A percentile compares a stretch with the other conserved stretches of the same genome.
Conservation (phyloP, 2,113 vertebrate species). For the Psettodes erumei region DNA sequence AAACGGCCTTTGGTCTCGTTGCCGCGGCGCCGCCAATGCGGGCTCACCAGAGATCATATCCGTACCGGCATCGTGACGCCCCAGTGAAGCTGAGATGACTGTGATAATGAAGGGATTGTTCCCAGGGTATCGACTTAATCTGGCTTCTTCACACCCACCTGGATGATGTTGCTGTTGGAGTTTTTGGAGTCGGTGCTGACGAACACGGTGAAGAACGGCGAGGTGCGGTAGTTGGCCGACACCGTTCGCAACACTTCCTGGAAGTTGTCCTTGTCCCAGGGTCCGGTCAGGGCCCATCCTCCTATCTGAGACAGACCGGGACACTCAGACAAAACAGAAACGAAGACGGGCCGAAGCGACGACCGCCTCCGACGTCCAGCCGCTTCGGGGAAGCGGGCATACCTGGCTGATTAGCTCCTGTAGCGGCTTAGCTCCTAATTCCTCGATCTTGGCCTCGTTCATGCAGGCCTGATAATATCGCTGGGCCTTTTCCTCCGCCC, state of each 20-base stretch:
- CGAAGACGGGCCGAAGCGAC: neutral
- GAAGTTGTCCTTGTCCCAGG: conserved; percentile 90
- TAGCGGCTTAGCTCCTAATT: conserved; percentile 88
- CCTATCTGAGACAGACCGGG: conserved; percentile 84
- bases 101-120: neutral
- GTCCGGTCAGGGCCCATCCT: conserved; percentile 90
- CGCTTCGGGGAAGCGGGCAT: neutral
- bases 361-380: conserved; percentile 7
- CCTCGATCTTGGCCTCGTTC: conserved; percentile 93
- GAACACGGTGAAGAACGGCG: conserved; percentile 94
- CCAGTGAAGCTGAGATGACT: neutral
- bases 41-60: conserved; percentile 7
- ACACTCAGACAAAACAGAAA: neutral
- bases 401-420: conserved; percentile 91
- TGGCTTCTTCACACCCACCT: too few relatives aligned
- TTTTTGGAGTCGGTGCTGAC: conserved; percentile 95
- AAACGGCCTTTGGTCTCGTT: conserved; percentile 41
- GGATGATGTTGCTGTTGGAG: conserved; percentile 96
- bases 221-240: conserved; percentile 87
- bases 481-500: conserved; percentile 92
- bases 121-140: neutral
- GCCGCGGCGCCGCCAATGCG: neutral
- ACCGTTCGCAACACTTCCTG: conserved; percentile 88
- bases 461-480: conserved; percentile 95
- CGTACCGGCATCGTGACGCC: neutral